Evolutionary conservation across 2,797 vertebrate genomes (phyloP).

Genomic region (Gallinago nigripennis): DNA sequence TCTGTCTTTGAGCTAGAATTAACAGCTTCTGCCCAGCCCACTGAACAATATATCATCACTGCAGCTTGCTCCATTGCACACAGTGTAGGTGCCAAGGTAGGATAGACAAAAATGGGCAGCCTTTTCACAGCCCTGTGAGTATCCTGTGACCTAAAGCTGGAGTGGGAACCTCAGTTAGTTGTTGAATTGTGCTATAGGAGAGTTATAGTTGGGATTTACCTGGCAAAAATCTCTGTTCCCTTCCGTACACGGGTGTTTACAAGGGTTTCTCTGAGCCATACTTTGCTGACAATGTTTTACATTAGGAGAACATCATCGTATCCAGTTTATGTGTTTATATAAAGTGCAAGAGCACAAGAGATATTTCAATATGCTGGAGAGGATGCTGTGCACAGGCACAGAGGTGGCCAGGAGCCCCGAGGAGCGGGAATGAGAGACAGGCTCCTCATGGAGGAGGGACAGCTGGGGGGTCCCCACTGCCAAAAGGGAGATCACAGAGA

Average conservation of each 20-base stretch:
- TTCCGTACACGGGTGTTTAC: not conserved
- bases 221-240: not conserved
- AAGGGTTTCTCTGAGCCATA: not conserved
- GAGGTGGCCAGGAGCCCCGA: not conserved
- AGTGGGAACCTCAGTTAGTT: not conserved
- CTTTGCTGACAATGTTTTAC: not conserved
- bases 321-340: not conserved
- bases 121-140: not conserved
- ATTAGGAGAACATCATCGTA: fast-evolving
- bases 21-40: not conserved
- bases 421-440: not conserved
- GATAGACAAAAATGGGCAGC: not conserved
- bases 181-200: not conserved
- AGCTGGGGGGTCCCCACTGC: not conserved
- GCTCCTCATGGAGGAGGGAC: not conserved
- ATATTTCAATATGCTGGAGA: not conserved
- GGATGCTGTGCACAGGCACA: not conserved
- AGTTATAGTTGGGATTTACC: not conserved
- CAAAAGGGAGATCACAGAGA: not conserved
- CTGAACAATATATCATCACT: not conserved
- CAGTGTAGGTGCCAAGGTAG: not conserved
- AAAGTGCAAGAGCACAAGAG: not conserved
- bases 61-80: not conserved
- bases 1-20: not conserved
- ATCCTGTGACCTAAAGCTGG: not conserved